Percentiles rank a stretch among this genome's conserved stretches.
These are phyloP conservation scores for Gonatopus flavifemur DNA, from an alignment of 1,140 invertebrate genomes.

Conservation along the genomic window DNA sequence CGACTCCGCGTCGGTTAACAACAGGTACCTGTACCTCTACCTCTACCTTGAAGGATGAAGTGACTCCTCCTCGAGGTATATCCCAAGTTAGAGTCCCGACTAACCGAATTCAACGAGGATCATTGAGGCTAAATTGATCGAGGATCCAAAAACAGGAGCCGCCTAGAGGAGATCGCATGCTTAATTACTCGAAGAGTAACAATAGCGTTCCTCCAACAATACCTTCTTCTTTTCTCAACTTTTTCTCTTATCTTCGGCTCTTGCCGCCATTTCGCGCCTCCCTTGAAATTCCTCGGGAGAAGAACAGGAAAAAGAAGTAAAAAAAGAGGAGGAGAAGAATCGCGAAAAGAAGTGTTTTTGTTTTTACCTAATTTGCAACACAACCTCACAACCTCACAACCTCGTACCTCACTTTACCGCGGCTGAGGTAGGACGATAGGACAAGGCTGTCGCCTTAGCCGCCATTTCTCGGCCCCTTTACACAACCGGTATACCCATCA, in stretches of 20 bases:
- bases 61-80: background rate
- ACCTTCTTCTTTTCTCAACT: constrained; percentile 23
- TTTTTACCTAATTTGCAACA: constrained; percentile 46
- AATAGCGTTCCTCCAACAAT: constrained; percentile 25
- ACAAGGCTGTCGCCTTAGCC: constrained; percentile 27
- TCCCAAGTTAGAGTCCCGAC: constrained; percentile 8
- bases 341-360: constrained; percentile 33
- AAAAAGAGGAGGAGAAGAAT: constrained; percentile 4
- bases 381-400: background rate
- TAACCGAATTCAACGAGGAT: constrained; percentile 12
- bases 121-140: constrained; percentile 3
- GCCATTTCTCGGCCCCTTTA: constrained; percentile 28
- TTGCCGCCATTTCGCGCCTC: constrained; percentile 1
- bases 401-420: background rate
- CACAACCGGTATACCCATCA: constrained; percentile 26
- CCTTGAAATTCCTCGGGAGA: constrained; percentile 9
- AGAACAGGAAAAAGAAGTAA: background rate
- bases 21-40: background rate
- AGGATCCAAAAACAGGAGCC: constrained; percentile 19
- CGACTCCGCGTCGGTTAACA: background rate
- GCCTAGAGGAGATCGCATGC: constrained; percentile 11
- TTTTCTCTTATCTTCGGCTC: constrained; percentile 8
- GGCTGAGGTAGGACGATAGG: constrained; percentile 8
- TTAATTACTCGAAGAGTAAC: constrained; percentile 37
- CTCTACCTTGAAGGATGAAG: no score